These are phyloP conservation scores for Drosophila sulfurigaster DNA, from an alignment of 1,140 invertebrate genomes.

Conservation along the genomic window DNA sequence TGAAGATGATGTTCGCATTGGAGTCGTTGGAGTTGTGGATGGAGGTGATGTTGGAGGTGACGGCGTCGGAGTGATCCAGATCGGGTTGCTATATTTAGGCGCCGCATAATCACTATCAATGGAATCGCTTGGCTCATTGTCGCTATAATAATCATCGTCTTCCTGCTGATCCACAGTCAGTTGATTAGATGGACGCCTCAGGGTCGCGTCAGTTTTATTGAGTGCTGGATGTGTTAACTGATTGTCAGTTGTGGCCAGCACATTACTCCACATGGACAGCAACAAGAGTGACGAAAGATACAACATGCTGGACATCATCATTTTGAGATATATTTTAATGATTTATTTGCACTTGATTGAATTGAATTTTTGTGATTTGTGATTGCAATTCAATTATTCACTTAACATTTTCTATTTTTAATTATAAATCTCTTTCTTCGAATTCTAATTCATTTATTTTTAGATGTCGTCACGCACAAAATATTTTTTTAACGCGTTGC, in stretches of 20 bases:
- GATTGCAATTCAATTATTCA: background rate
- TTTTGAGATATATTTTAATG: background rate
- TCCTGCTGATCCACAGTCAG: conserved; percentile 20
- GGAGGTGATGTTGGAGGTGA: background rate
- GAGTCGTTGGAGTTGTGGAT: background rate
- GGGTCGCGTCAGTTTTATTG: conserved; percentile 3
- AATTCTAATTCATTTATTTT: conserved; percentile 21
- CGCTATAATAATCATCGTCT: conserved; percentile 30
- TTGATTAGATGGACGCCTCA: conserved; percentile 12
- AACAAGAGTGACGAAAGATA: background rate
- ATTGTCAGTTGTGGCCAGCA: background rate
- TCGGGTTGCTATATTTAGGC: background rate
- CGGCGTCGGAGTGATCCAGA: background rate
- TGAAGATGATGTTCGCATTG: background rate
- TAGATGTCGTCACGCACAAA: conserved; percentile 1
- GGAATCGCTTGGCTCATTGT: conserved; percentile 31
- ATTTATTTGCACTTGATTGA: background rate
- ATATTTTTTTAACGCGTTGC: conserved; percentile 52
- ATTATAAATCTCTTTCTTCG: conserved; percentile 5
- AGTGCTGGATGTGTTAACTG: conserved; percentile 1
- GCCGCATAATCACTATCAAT: conserved; percentile 29
- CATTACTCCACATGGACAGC: background rate
- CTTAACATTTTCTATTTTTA: background rate
- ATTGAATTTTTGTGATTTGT: conserved; percentile 1
- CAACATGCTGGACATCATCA: conserved; percentile 12